phyloP scores from a whole-genome alignment of 2,888 invertebrate genomes.

The Pandemis cinnamomeana region DNA sequence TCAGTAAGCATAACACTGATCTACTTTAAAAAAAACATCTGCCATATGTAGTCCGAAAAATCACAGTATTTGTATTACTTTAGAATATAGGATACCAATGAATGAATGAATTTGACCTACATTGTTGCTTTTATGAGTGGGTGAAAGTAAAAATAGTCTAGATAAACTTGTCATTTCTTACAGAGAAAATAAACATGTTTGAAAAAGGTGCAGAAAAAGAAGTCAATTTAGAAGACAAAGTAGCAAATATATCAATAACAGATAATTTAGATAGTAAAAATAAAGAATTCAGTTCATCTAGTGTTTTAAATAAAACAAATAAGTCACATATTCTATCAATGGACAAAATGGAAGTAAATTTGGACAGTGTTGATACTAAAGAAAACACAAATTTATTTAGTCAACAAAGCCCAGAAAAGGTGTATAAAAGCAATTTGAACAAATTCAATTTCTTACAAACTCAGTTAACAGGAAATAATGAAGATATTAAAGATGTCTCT shows the following conservation, averaged over 20 bases:
- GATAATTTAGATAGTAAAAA: conserved; percentile 62
- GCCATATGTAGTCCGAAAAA: no score
- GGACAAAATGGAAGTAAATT: conserved; percentile 47
- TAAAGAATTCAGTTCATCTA: conserved; percentile 60
- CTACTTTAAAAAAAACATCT: no score
- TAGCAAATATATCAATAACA: conserved; percentile 70
- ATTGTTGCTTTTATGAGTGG: not conserved
- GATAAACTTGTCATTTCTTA: conserved; percentile 46
- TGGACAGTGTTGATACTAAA: conserved; percentile 45
- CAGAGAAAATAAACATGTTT: conserved; percentile 82
- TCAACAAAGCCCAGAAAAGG: conserved; percentile 60
- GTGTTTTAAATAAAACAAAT: conserved; percentile 44
- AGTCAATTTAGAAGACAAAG: conserved; percentile 64
- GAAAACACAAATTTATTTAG: conserved; percentile 47
- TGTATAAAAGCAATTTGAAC: conserved; percentile 73
- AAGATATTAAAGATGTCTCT: conserved; percentile 52
- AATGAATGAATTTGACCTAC: not conserved
- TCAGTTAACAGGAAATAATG: conserved; percentile 62
- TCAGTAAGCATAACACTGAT: not conserved
- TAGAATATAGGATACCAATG: not conserved
- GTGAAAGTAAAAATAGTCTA: not conserved
- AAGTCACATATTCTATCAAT: conserved; percentile 43
- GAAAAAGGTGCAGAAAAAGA: conserved; percentile 75
- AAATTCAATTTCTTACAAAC: conserved; percentile 79
- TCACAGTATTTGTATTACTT: not conserved